Evolutionary conservation across 2,888 invertebrate species (phyloP).

Genomic region (Prionchulus punctatus): DNA sequence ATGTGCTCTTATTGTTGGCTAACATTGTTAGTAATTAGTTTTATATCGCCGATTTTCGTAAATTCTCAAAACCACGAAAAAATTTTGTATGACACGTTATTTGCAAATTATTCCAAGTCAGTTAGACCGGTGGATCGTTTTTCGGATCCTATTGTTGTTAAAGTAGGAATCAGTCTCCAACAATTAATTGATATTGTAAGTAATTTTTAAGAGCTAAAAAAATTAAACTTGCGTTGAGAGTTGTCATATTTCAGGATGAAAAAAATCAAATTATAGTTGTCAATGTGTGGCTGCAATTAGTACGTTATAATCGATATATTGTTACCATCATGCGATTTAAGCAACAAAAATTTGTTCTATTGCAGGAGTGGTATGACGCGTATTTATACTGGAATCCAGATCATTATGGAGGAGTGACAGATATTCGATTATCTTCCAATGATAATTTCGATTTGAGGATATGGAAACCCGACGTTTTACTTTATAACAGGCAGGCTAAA

Average conservation of each 20-base stretch:
- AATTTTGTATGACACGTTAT: too few relatives aligned
- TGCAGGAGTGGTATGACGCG: conserved; percentile 91
- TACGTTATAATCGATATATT: conserved; percentile 38
- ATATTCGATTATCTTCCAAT: conserved; percentile 72
- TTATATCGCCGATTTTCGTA: too few relatives aligned
- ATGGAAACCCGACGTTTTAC: conserved; percentile 81
- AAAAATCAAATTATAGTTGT: conserved; percentile 96
- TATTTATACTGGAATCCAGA: conserved; percentile 92
- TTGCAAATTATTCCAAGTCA: too few relatives aligned
- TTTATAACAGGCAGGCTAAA: conserved; percentile 86
- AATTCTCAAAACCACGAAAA: too few relatives aligned
- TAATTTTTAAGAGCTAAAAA: too few relatives aligned
- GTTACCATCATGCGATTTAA: not conserved
- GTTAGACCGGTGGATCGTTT: not conserved
- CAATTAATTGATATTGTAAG: conserved; percentile 5
- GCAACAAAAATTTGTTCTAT: not conserved
- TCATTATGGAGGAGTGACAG: conserved; percentile 85
- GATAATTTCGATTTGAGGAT: not conserved
- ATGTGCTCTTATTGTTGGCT: too few relatives aligned
- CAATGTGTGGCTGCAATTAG: conserved; percentile 95
- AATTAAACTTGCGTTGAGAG: not conserved
- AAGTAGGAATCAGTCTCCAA: not conserved
- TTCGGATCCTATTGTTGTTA: not conserved
- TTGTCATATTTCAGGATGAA: conserved; percentile 62
- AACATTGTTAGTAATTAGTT: too few relatives aligned